These are phyloP conservation scores for Girardia tigrina DNA, from an alignment of 2,888 invertebrate species.

Conservation along the genomic window DNA sequence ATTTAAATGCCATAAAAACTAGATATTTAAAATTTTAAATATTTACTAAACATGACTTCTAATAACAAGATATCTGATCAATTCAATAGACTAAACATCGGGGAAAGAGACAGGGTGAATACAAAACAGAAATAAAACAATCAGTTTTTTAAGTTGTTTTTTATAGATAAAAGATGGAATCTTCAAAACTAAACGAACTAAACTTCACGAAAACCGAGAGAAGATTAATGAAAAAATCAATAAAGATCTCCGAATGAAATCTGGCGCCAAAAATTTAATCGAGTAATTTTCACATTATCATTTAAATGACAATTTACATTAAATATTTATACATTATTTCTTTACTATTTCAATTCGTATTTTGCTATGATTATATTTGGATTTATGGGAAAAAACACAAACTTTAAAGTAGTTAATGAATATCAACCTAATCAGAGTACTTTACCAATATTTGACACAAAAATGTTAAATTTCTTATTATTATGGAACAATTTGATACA, in stretches of 20 bases:
- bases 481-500: no score
- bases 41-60: not conserved
- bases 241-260: not conserved
- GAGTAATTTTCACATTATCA: not conserved
- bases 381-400: no score
- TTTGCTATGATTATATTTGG: no score
- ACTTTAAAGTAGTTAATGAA: no score
- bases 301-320: no score
- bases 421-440: no score
- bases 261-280: not conserved
- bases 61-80: not conserved
- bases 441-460: no score
- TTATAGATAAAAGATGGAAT: not conserved
- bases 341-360: no score
- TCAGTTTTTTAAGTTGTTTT: not conserved
- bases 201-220: not conserved
- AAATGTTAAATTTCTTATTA: no score
- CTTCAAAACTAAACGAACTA: not conserved
- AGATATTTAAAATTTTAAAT: not conserved
- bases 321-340: no score
- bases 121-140: no score
- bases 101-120: not conserved
- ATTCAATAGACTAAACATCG: not conserved
- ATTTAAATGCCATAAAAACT: not conserved
- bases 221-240: slow-evolving; percentile 19